A percentile compares a stretch with the other conserved stretches of the same genome.
Evolutionary conservation across 2,888 invertebrate genomes (phyloP).

Genomic region (Tubulanus polymorphus): DNA sequence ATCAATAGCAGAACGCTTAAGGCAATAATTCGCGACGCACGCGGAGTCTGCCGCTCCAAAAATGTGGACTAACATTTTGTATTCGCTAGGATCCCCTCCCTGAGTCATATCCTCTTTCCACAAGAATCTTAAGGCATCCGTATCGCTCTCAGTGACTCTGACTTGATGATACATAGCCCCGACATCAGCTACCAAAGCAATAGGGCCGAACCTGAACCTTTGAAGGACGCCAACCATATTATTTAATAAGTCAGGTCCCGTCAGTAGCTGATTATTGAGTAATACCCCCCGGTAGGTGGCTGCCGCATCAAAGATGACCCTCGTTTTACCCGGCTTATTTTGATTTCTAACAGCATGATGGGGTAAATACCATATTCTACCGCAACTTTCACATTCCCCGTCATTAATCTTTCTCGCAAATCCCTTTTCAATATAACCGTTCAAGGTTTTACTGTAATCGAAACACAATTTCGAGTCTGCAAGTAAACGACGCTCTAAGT

Average conservation of each 20-base stretch:
- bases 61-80: background rate
- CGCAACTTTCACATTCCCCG: background rate
- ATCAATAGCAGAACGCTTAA: constrained; percentile 1
- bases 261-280: constrained; percentile 12
- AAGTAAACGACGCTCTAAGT: background rate
- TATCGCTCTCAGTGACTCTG: background rate
- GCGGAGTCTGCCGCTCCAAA: no score
- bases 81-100: background rate
- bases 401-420: background rate
- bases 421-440: background rate
- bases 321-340: constrained; percentile 7
- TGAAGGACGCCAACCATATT: constrained; percentile 9
- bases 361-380: constrained; percentile 12
- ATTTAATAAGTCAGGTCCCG: constrained; percentile 15
- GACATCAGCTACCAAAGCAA: constrained; percentile 4
- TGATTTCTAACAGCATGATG: constrained; percentile 12
- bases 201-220: constrained; percentile 8
- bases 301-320: constrained; percentile 6
- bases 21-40: background rate
- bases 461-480: background rate
- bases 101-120: background rate
- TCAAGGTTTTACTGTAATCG: background rate
- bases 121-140: constrained; percentile 6
- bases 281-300: background rate
- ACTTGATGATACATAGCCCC: constrained; percentile 13